Base-by-base conservation (phyloP, 1,140 invertebrate species). In the Antheraea mylitta region DNA sequence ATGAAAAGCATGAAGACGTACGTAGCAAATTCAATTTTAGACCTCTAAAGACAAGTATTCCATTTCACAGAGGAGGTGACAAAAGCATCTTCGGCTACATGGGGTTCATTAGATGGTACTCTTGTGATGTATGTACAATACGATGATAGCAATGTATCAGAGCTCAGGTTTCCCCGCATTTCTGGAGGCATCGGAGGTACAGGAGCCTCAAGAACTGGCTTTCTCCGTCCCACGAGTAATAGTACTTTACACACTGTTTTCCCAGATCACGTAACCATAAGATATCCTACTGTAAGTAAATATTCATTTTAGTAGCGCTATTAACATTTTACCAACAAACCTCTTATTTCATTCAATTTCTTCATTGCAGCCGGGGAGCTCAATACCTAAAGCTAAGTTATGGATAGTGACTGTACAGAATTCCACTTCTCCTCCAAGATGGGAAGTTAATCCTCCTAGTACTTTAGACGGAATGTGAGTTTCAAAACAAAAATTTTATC, bases 91-190 rank as follows among this genome's bases (percentile, higher is more conserved):
- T 95, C 96, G 82, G 97, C 97, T 0, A 89, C 97, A 61, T 98
- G 98, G 97, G 95, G 96, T 64, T 98, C 97, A 53, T 91, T 93
- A 0, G 95, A 97, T 82, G 97, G 97, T 22, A 94, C 94, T 3
- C 95, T 95, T 76, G 93, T 99, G 19, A 93, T 98, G 79, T 99
- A 95, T 90, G 97, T 96, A 0, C 94, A 95, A 37, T 98, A 98
- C 92, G 97, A 99, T 92, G 98, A 99, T 87, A 95, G 95, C 9
- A 93, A 94, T 69, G 97, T 98, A 38, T 94, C 94, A 11, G 93
- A 94, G 74, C 94, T 96, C 80, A 95, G 95, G 66, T 96, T 96
- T 86, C 96, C 96, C 0, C 96, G 96, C 94, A 95, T 97, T 79
- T 92, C 94, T 48, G 92, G 94, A 63, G 88, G 92, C 18, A 92